These are phyloP conservation scores for Pyrocoelia pectoralis DNA, from an alignment of 2,888 invertebrate genomes.

Conservation along the genomic window DNA sequence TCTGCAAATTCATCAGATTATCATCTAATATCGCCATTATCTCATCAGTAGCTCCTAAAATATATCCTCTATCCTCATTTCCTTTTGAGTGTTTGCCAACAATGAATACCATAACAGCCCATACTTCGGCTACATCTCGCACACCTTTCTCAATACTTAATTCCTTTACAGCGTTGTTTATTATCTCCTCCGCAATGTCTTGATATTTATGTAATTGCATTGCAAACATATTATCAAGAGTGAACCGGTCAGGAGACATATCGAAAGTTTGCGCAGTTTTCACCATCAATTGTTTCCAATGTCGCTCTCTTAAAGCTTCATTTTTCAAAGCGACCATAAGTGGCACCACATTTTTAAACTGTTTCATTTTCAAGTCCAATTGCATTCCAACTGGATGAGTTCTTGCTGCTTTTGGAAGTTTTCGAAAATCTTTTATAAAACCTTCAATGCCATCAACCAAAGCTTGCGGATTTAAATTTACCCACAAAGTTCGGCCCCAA, in stretches of 20 bases:
- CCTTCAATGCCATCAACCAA: slow-evolving; percentile 86
- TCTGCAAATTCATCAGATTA: slow-evolving; percentile 88
- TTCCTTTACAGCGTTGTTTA: slow-evolving; percentile 89
- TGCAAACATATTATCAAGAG: slow-evolving; percentile 89
- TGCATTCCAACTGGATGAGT: slow-evolving; percentile 69
- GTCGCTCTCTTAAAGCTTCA: slow-evolving; percentile 87
- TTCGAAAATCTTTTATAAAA: slow-evolving; percentile 81
- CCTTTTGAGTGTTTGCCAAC: slow-evolving; percentile 75
- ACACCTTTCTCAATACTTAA: slow-evolving; percentile 90
- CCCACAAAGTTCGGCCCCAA: slow-evolving; percentile 91
- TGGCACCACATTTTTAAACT: slow-evolving; percentile 86
- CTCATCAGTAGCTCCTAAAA: slow-evolving; percentile 85
- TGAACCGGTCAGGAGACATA: slow-evolving; percentile 89
- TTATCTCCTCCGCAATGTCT: slow-evolving; percentile 85
- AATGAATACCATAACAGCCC: slow-evolving; percentile 71
- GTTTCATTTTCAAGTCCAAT: slow-evolving; percentile 85
- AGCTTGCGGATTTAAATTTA: slow-evolving; percentile 83
- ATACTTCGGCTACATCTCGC: slow-evolving; percentile 80
- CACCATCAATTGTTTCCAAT: slow-evolving; percentile 89
- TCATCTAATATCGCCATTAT: slow-evolving; percentile 84
- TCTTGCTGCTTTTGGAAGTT: slow-evolving; percentile 72
- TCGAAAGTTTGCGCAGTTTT: slow-evolving; percentile 87
- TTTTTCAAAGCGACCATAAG: slow-evolving; percentile 91
- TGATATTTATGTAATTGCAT: slow-evolving; percentile 90
- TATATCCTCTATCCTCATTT: slow-evolving; percentile 80